These are phyloP conservation scores for Petrocephalus schoutedeni DNA, from an alignment of 2,797 vertebrate genomes.

Conservation along the genomic window DNA sequence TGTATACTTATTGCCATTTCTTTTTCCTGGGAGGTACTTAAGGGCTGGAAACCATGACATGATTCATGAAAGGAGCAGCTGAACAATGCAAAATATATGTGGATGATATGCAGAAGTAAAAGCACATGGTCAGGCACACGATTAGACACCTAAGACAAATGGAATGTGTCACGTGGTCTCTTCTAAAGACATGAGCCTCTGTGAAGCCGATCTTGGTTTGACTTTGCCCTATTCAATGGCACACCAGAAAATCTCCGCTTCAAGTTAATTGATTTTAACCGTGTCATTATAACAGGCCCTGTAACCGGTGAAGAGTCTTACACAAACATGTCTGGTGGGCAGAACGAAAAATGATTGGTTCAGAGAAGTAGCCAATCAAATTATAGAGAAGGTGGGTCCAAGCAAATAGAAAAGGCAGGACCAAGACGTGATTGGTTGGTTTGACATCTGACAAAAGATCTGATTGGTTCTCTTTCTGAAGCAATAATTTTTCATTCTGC, in stretches of 20 bases:
- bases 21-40: not conserved
- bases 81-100: conserved; percentile 8
- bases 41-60: not conserved
- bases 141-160: conserved; percentile 43
- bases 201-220: conserved; percentile 5
- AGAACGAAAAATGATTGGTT: too few relatives aligned
- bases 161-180: conserved; percentile 36
- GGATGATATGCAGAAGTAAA: not conserved
- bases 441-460: too few relatives aligned
- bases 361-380: too few relatives aligned
- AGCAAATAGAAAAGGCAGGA: too few relatives aligned
- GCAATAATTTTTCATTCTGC: too few relatives aligned
- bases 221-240: not conserved
- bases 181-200: conserved; percentile 42
- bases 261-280: not conserved
- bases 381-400: too few relatives aligned
- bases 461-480: too few relatives aligned
- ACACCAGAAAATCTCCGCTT: not conserved
- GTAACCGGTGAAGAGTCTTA: not conserved
- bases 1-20: not conserved
- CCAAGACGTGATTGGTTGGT: too few relatives aligned
- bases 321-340: too few relatives aligned
- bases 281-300: not conserved
- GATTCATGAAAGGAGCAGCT: not conserved
- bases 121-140: not conserved